These are phyloP conservation scores for Neostethus bicornis DNA, from an alignment of 2,797 vertebrate genomes.

Conservation along the genomic window DNA sequence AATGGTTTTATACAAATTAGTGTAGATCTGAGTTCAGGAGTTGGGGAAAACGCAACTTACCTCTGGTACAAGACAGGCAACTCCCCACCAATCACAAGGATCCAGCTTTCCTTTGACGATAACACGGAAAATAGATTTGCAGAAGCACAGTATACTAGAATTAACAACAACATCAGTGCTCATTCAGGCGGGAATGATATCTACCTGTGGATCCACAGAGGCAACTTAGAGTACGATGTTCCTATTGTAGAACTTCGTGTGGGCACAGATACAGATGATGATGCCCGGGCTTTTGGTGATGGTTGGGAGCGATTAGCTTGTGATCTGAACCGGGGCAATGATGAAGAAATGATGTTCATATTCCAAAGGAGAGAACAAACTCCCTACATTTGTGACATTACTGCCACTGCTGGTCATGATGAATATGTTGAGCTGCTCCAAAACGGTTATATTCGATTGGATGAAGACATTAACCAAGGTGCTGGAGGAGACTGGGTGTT, in stretches of 20 bases:
- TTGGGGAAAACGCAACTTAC: not conserved
- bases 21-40: constrained; percentile 14
- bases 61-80: constrained; percentile 14
- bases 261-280: not conserved
- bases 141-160: too few relatives aligned
- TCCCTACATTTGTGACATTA: constrained; percentile 1
- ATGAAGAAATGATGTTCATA: not conserved
- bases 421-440: not conserved
- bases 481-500: not conserved
- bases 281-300: rapidly evolving
- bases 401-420: not conserved
- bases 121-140: not conserved
- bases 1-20: not conserved
- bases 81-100: not conserved
- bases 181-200: not conserved
- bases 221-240: not conserved
- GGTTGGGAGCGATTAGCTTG: constrained; percentile 13
- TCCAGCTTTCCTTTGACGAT: constrained; percentile 4
- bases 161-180: not conserved
- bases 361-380: constrained; percentile 2
- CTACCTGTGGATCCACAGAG: constrained; percentile 18
- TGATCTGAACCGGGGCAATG: not conserved
- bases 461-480: not conserved
- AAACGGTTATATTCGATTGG: constrained; percentile 1
- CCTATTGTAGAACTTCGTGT: constrained; percentile 3